Base-by-base conservation (phyloP, 2,888 invertebrate species). In the Tortrix viridana region DNA sequence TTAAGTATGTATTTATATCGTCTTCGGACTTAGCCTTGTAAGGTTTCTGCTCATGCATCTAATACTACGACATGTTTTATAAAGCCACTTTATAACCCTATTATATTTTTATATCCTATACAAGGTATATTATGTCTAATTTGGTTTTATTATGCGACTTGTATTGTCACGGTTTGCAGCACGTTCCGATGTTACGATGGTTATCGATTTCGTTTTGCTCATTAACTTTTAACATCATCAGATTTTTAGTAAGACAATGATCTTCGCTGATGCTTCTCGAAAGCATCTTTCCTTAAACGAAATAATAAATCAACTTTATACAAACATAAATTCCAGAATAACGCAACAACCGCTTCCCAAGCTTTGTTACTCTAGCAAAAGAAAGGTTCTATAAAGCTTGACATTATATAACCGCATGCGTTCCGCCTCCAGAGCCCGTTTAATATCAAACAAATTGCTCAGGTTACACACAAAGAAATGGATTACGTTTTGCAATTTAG, bases 401-500 rank as follows among this genome's bases (percentile, higher is more conserved):
- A 44, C 14, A 44, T 56, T 60, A 47, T 19, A 20, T 23, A 56
- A 56, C 44, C 53, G 16, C 18, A 41, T 19, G 12, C 43, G 22
- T 22, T 41, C 20, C 32, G 19, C 41, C 20, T 20, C 41, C 23
- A 18, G 16, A 37, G 23, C 47, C 47, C 22, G 23, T 49, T 44
- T 56, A 43, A 54, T 49, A 61, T 49, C 41, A 56, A 62, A 61
- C 61, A 61, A 61, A 61, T 57, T 57, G 57, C 46, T 19, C 41
- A 53, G 38, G 43, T 41, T 47, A 18, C 48, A 47, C 49, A 43
- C 20, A 43, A 48, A 37, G 44, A 52, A 57, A 62, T 57, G 46
- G 56, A 62, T 62, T 57, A 57, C 41, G 26, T 23, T 46, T 44
- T 12, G 43, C 48, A 49, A 50, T 56, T 50, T 44, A 23, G 18